Percentiles rank a stretch among this genome's conserved stretches.
These are phyloP conservation scores for Epinotia demarniana DNA, from an alignment of 2,888 invertebrate genomes.

Conservation along the genomic window DNA sequence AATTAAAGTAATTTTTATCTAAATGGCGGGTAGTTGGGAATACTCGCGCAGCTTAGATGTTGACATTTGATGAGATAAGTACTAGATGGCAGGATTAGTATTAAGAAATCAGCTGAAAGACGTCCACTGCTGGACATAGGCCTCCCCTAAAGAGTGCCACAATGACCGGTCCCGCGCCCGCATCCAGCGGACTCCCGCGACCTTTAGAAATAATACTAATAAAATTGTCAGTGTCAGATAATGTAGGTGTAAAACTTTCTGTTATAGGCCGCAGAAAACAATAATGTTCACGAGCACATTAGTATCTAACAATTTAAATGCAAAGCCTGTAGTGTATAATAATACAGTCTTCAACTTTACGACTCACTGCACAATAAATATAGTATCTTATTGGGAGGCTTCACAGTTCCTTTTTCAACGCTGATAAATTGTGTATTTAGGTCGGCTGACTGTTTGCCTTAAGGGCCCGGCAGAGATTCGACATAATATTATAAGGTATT, in stretches of 20 bases:
- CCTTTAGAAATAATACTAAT: background rate
- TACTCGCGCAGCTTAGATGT: too few species aligned
- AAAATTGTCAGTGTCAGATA: background rate
- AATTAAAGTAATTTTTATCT: too few species aligned
- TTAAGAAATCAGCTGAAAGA: too few species aligned
- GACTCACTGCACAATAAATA: background rate
- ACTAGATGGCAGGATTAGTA: too few species aligned
- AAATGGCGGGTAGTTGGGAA: too few species aligned
- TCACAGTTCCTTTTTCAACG: constrained; percentile 9
- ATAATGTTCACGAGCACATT: background rate
- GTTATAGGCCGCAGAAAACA: background rate
- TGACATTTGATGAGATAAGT: too few species aligned
- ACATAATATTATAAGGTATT: constrained; percentile 68
- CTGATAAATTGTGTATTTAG: constrained; percentile 57
- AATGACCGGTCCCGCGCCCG: too few species aligned
- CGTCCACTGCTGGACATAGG: too few species aligned
- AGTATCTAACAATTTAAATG: constrained; percentile 23
- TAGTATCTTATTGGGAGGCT: background rate
- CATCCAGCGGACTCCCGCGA: too few species aligned
- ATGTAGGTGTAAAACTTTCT: background rate
- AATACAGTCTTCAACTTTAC: constrained; percentile 11
- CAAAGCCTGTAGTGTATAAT: constrained; percentile 22
- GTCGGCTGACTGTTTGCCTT: constrained; percentile 54
- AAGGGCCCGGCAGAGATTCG: constrained; percentile 58
- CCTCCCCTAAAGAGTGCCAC: too few species aligned